phyloP scores from a whole-genome alignment of 2,797 vertebrate genomes.

The Semaprochilodus insignis region DNA sequence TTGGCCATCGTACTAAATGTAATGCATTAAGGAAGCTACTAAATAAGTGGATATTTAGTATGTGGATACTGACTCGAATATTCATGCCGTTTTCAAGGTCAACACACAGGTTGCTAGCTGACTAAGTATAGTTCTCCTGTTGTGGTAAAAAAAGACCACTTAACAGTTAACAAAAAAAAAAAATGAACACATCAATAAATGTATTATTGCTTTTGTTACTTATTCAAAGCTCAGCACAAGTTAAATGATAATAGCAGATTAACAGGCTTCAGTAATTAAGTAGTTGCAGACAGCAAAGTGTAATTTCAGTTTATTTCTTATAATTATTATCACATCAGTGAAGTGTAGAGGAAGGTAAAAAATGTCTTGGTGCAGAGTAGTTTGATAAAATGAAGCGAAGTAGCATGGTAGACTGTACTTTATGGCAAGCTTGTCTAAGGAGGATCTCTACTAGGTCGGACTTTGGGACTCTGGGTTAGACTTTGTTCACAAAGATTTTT shows the following conservation, averaged over 20 bases:
- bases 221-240: neutral
- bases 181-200: neutral
- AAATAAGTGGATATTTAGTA: no score
- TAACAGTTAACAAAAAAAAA: neutral
- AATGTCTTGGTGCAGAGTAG: neutral
- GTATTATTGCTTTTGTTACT: neutral
- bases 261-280: neutral
- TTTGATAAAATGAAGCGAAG: neutral
- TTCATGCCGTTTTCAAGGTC: no score
- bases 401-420: neutral
- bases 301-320: neutral
- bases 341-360: neutral
- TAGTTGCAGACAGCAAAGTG: neutral
- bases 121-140: neutral
- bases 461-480: no score
- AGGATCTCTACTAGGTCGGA: no score
- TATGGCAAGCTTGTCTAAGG: no score
- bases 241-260: neutral
- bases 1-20: neutral
- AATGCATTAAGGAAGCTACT: no score
- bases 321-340: neutral
- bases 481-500: no score
- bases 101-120: no score
- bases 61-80: no score
- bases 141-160: neutral